Evolutionary conservation across 2,888 invertebrate genomes (phyloP).

Genomic region (Norana najaformis): DNA sequence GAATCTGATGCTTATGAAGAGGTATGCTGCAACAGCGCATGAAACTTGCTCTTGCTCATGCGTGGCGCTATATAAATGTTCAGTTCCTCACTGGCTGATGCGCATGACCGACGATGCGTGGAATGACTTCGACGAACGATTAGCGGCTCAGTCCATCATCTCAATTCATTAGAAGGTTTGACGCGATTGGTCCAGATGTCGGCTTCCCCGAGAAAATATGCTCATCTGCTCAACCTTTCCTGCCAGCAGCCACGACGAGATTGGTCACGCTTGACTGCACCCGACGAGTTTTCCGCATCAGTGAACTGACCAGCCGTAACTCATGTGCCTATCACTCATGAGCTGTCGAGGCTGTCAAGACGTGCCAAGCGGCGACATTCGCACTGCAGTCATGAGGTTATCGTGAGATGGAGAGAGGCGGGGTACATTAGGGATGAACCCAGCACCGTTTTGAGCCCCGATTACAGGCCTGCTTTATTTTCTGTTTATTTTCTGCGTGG

Average conservation of each 20-base stretch:
- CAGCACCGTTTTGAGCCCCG: too few species aligned
- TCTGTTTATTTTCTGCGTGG: too few species aligned
- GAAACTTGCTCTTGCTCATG: too few species aligned
- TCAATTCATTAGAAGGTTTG: slow-evolving; percentile 13
- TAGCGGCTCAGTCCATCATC: neutral
- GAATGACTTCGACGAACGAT: neutral
- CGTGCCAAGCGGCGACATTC: neutral
- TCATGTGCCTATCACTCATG: neutral
- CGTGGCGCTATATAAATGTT: neutral
- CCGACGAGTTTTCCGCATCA: neutral
- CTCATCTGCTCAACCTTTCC: neutral
- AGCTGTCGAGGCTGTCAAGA: neutral
- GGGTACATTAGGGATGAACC: neutral
- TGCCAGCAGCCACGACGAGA: neutral
- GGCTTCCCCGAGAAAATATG: too few species aligned
- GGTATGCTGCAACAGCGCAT: neutral
- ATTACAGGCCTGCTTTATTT: too few species aligned
- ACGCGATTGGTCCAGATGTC: slow-evolving; percentile 13
- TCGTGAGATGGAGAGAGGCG: neutral
- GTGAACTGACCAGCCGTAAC: neutral
- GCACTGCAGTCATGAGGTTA: neutral
- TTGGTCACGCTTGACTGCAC: neutral
- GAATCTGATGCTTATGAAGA: too few species aligned
- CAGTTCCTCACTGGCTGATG: neutral
- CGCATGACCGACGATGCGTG: neutral